Base-by-base conservation (phyloP, 2,113 vertebrate species). In the Podocnemis expansa region DNA sequence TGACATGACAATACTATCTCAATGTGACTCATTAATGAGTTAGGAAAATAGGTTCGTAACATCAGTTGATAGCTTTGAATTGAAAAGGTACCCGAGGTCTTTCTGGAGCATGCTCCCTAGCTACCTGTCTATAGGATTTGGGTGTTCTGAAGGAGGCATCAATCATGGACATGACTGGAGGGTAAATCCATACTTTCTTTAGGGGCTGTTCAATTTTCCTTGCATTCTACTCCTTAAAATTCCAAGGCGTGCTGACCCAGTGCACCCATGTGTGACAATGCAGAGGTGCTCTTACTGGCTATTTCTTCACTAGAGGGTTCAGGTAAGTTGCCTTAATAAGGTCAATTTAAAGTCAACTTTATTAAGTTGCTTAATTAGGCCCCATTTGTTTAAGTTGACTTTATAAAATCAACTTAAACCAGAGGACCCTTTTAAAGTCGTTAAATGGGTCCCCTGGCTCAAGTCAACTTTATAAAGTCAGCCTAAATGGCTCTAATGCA, bases 31-130 rank as follows among this genome's bases (percentile, higher is more conserved):
- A 31, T 54, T 89, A 10, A 47, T n/a, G 19, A 84, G 21, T 81
- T 27, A 43, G 55, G 10, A 2, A 41, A 34, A 80, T 67, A 82
- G 85, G 7, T 60, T 92, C 41, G 51, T 88, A 83, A 80, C 45
- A 27, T 55, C 82, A 92, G 86, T 80, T 80, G 78, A 6, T 93
- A n/a, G 45, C 85, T 92, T 86, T 93, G 45, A 92, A 80, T 16
- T 43, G 75, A 78, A 82, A 84, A 55, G 63, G 27, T 22, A 45
- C 25, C 87, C 70, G 85, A 88, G 80, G 19, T 78, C 54, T 93
- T 78, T 70, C 89, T 94, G 0, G 0, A 84, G 56, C 78, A n/a
- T 10, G 43, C n/a, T 80, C 13, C 12, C 63, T 54, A 11, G 60
- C 22, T 41, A 11, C 9, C 76, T 79, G 94, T 63, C 60, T 49